Evolutionary conservation across 1,140 invertebrate genomes (phyloP).

Genomic region (Phymorhynchus buccinoides): DNA sequence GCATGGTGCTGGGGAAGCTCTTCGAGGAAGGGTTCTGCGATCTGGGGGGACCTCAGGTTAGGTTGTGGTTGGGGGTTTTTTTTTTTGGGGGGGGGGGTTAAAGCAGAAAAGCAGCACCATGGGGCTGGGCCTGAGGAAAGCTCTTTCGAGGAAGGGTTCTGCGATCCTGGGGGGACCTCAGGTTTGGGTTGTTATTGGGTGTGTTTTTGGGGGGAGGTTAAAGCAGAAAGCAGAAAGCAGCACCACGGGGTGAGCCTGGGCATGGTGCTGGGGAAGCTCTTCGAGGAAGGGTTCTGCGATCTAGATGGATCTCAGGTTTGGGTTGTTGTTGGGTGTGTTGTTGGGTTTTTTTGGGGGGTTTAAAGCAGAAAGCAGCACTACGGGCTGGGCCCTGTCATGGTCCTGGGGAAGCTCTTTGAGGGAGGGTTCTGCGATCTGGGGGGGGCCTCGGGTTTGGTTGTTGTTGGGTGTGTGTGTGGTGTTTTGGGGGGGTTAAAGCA

Average conservation of each 20-base stretch:
- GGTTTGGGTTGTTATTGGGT: no score
- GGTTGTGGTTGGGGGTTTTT: not conserved
- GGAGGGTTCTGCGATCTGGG: not conserved
- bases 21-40: conserved; percentile 59
- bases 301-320: conserved; percentile 57
- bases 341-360: not conserved
- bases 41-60: conserved; percentile 57
- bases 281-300: conserved; percentile 58
- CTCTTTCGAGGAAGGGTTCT: no score
- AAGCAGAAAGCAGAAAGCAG: no score
- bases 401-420: no score
- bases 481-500: not conserved
- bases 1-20: conserved; percentile 54
- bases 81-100: no score
- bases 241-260: conserved; percentile 56
- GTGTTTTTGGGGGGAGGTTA: no score
- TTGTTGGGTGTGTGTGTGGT: no score
- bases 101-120: conserved; percentile 49
- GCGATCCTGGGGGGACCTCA: no score
- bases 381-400: not conserved
- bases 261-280: conserved; percentile 52
- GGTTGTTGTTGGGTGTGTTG: not conserved
- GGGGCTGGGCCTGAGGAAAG: conserved; percentile 51
- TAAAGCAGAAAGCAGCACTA: no score
- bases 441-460: no score